Conservation (phyloP, 2,888 invertebrate species). For the Platycnemis pennipes region DNA sequence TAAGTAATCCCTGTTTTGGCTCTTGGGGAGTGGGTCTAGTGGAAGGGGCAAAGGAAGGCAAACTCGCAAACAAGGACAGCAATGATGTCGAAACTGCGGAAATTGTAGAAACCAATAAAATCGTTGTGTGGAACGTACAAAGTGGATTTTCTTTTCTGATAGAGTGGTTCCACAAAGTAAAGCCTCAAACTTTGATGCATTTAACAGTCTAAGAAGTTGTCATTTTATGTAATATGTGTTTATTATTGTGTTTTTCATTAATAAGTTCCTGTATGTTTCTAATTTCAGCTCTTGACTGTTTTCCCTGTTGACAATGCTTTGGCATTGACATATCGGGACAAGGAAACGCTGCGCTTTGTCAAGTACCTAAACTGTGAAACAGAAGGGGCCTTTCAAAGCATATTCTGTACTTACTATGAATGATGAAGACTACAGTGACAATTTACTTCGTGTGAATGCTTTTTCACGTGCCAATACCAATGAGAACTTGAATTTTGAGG, state of each 20-base stretch:
- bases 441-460: conserved; percentile 34
- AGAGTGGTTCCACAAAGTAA: too few relatives aligned
- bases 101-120: too few relatives aligned
- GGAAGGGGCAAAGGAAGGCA: too few relatives aligned
- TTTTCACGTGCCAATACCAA: conserved; percentile 54
- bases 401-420: conserved; percentile 70
- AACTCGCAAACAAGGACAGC: too few relatives aligned
- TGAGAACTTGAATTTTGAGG: conserved; percentile 32
- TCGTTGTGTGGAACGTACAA: too few relatives aligned
- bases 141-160: too few relatives aligned
- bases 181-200: too few relatives aligned
- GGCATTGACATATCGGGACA: conserved; percentile 79
- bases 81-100: too few relatives aligned
- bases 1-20: too few relatives aligned
- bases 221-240: too few relatives aligned
- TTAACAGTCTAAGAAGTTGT: too few relatives aligned
- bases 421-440: conserved; percentile 36
- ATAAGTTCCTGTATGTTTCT: not conserved
- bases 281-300: conserved; percentile 79
- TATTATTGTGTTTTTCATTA: not conserved
- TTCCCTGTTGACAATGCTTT: conserved; percentile 78
- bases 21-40: too few relatives aligned
- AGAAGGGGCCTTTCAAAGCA: conserved; percentile 62
- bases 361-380: conserved; percentile 78
- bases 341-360: conserved; percentile 79